Base-by-base conservation (phyloP, 2,888 invertebrate species). In the Eupithecia centaureata region DNA sequence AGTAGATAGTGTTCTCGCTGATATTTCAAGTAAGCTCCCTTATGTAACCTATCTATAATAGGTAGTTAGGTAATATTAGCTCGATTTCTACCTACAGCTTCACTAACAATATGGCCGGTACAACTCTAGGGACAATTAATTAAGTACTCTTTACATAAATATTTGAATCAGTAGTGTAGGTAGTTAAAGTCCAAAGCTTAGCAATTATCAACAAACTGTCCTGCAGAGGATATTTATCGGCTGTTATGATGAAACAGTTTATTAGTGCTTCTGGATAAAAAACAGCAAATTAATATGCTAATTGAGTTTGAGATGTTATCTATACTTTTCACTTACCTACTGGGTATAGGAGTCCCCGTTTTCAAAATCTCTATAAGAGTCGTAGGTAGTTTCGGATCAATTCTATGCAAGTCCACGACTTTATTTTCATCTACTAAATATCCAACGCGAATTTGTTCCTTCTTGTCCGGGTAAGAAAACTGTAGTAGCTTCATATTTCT, bases 401-500 rank as follows among this genome's bases (percentile, higher is more conserved):
- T 47, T 47, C 22, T 47, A 1, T 47, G 10, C 47, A 47, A 12
- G 47, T 47, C 47, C 12, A 47, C 47, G 12, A 47, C 47, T 47
- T 47, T 47, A 47, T 47, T 22, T 47, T 12, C 47, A 22, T 47
- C 47, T 22, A 47, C 22, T 47, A 47, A 22, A 18, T 94, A 95
- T 2, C 97, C 97, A n/a, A 96, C 91, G n/a, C 95, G 94, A 63
- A 94, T 91, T 1, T 94, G 94, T 0, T 92, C 92, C 0, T 95
- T 95, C 54, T 93, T 92, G 75, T 94, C 72, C n/a, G 80, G 80
- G 35, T 86, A 91, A 58, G 91, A 88, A 84, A 96, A 97, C 80
- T 97, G 97, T 57, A 97, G 95, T 76, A 96, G 95, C 79, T 96
- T 95, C 95, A 96, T 95, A 38, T 92, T 94, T 80, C 63, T 83